These are phyloP conservation scores for Lepidurus packardi DNA, from an alignment of 1,140 invertebrate genomes.

Conservation along the genomic window DNA sequence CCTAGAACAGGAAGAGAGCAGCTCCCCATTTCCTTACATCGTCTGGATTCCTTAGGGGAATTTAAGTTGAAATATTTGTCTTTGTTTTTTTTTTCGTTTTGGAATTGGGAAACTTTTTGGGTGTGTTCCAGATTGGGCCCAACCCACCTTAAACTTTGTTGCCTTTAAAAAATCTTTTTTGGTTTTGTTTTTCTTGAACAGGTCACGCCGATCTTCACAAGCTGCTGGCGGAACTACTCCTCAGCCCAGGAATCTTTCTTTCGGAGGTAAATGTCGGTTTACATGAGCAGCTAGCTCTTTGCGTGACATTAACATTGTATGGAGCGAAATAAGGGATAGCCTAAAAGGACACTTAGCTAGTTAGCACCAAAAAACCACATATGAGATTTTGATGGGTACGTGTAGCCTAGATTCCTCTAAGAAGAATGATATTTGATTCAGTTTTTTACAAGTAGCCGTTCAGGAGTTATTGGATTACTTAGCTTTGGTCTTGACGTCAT, in stretches of 20 bases:
- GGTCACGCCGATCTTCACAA: conserved; percentile 66
- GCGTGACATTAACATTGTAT: too few relatives aligned
- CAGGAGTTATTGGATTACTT: too few relatives aligned
- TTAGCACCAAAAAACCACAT: too few relatives aligned
- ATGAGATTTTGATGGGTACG: too few relatives aligned
- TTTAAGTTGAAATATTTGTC: conserved; percentile 4
- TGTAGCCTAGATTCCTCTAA: too few relatives aligned
- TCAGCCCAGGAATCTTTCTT: conserved; percentile 62
- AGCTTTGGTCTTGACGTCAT: too few relatives aligned
- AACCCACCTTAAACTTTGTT: not conserved
- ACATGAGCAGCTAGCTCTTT: not conserved
- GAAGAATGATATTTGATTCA: too few relatives aligned
- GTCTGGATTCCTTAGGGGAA: not conserved
- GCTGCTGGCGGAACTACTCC: conserved; percentile 59
- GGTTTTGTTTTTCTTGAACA: conserved; percentile 45
- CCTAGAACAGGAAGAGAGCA: too few relatives aligned
- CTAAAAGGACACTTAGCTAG: too few relatives aligned
- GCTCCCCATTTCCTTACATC: too few relatives aligned
- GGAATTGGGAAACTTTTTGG: not conserved
- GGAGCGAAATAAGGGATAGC: too few relatives aligned
- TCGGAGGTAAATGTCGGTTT: conserved; percentile 57
- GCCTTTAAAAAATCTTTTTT: conserved; percentile 26
- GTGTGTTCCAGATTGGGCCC: not conserved
- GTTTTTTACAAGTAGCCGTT: too few relatives aligned
- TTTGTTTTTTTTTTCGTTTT: not conserved